phyloP scores from a whole-genome alignment of 2,888 invertebrate genomes.

The Polydrusus pterygomalis region DNA sequence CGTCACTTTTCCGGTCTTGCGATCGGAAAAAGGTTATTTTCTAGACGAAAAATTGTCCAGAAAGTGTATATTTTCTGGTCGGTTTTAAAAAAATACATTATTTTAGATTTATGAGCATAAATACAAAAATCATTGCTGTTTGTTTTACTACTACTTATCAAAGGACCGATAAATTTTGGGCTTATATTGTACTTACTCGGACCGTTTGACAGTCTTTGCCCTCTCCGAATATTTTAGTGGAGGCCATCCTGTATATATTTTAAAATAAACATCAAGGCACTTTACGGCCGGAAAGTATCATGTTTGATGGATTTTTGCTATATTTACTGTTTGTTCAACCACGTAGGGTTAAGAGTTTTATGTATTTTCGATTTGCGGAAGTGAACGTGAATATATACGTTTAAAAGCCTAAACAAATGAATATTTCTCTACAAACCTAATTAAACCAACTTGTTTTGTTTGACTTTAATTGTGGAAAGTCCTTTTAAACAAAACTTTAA shows the following conservation, averaged over 20 bases:
- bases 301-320: constrained; percentile 24
- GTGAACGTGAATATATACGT: neutral
- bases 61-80: too few relatives aligned
- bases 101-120: too few relatives aligned
- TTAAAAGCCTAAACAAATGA: constrained; percentile 22
- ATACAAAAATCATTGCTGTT: too few relatives aligned
- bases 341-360: neutral
- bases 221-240: too few relatives aligned
- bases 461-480: neutral
- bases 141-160: too few relatives aligned
- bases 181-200: too few relatives aligned
- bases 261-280: neutral
- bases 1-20: too few relatives aligned
- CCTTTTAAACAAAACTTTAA: neutral
- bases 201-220: too few relatives aligned
- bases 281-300: constrained; percentile 3
- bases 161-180: too few relatives aligned
- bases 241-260: neutral
- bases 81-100: too few relatives aligned
- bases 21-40: too few relatives aligned
- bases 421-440: constrained; percentile 1
- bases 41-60: too few relatives aligned
- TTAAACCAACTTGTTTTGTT: constrained; percentile 16
- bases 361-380: constrained; percentile 10
- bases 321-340: constrained; percentile 5